Evolutionary conservation across 2,113 vertebrate genomes (phyloP), one percentile per base, ranked within the genome.

Genomic region (Clinocottus analis): DNA sequence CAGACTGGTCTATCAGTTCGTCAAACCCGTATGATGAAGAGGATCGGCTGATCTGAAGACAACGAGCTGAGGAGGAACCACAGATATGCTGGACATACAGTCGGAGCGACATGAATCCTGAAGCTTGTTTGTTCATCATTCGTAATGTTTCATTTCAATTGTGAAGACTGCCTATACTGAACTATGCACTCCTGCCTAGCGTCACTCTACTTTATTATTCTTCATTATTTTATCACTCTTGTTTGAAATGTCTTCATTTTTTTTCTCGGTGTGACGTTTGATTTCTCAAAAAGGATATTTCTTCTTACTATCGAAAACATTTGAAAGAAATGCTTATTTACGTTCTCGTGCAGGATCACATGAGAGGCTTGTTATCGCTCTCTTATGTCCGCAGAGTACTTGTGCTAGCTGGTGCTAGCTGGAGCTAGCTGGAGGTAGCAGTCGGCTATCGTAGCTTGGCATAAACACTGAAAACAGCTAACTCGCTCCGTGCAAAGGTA

Each of bases 1-100:
- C 92, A 95, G 97, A 79, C 96, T 99, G 21, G 97, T 99, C 85
- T 99, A 98, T 88, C 97, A 99, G 93, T 99, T 99, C 0, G 97
- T 98, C 31, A 95, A 98, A 76, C 97, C 97, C 0, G 85, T 97
- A 69, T 98, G 95, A 96, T 73, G 53, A 64, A 56, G 58, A 7
- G 19, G 53, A 51, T 10, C 3, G 3, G 59, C 58, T 19, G 10
- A 14, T 67, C 63, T 43, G 45, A 81, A 29, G 61, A 29, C 7
- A 82, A 67, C 16, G 6, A 59, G 62, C 66, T 47, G 16, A 67
- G 72, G 72, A 77, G 47, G 14, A 75, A 41, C 49, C 13, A 31
- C 80, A 76, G 66, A 82, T 83, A 80, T 86, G 83, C 85, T 91
- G 87, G 85, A 72, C 86, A 84, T 88, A 85, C 59, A 78, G 74